Conservation (phyloP, 2,113 vertebrate genomes). For the Seriola quinqueradiata region DNA sequence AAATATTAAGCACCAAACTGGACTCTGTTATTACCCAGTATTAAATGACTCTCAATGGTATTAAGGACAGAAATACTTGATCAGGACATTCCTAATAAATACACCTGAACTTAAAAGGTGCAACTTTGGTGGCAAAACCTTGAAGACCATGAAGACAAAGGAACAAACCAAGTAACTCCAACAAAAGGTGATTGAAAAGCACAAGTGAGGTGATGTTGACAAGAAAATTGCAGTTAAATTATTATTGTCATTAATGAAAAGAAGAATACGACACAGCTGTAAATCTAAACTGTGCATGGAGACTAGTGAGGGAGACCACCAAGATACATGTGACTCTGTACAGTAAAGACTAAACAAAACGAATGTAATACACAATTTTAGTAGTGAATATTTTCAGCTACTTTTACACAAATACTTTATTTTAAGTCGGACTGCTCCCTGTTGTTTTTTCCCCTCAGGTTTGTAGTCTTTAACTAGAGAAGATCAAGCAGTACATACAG, state of each 20-base stretch:
- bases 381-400: too few species aligned
- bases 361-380: not conserved
- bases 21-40: not conserved
- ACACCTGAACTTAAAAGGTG: too few species aligned
- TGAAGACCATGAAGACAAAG: too few species aligned
- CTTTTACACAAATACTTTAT: not conserved
- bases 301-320: not conserved
- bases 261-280: not conserved
- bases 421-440: not conserved
- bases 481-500: slow-evolving; percentile 8
- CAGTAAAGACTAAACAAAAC: not conserved
- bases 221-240: not conserved
- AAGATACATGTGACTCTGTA: not conserved
- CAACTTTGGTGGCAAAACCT: too few species aligned
- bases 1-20: not conserved
- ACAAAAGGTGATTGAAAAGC: not conserved
- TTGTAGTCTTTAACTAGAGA: slow-evolving; percentile 41
- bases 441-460: not conserved
- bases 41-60: not conserved
- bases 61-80: too few species aligned
- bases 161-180: not conserved
- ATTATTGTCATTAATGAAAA: not conserved
- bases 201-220: not conserved
- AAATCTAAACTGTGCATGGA: not conserved
- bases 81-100: too few species aligned